Base-by-base conservation (phyloP, 2,888 invertebrate species). In the Germaria angustata region DNA sequence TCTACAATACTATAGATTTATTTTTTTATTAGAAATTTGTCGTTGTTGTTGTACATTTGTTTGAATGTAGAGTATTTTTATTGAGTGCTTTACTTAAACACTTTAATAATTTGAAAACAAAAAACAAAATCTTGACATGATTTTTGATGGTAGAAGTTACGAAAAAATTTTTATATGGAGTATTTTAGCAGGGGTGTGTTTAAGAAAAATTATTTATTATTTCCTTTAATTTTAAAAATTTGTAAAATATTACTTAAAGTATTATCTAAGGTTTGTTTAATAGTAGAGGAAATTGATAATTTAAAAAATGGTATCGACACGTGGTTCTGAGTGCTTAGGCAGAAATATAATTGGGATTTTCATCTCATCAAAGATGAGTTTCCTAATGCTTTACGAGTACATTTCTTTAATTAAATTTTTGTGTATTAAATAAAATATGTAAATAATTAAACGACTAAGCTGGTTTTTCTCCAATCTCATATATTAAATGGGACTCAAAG, bases 181-280 rank as follows among this genome's bases (percentile, higher is more conserved):
- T 11, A 28, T n/a, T 6, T 5, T 49, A 8, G 22, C 22, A 20
- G 22, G 61, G 51, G 61, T 11, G 61, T 28, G 61, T 51, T 49
- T 51, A 51, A 32, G 46, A 44, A 49, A 63, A 53, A 2, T 17
- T 41, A 63, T 53, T 63, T 63, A 32, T 53, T 73, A 32, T 41
- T 73, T 73, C 72, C 72, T 32, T 59, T 71, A 1, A 7, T 36
- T 49, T 13, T n/a, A n/a, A n/a, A n/a, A n/a, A n/a, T n/a, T n/a
- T n/a, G n/a, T n/a, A n/a, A n/a, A n/a, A n/a, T n/a, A n/a, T n/a
- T n/a, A n/a, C n/a, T n/a, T n/a, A n/a, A n/a, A n/a, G n/a, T n/a
- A n/a, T n/a, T 22, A 57, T 36, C 24, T n/a, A 5, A n/a, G 13
- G 13, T 20, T 17, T 28, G 2, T 22, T n/a, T 22, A 15, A 24